Evolutionary conservation across 2,797 vertebrate species (phyloP), one percentile per base, ranked within the genome.

Genomic region (Onychomys leucogaster): DNA sequence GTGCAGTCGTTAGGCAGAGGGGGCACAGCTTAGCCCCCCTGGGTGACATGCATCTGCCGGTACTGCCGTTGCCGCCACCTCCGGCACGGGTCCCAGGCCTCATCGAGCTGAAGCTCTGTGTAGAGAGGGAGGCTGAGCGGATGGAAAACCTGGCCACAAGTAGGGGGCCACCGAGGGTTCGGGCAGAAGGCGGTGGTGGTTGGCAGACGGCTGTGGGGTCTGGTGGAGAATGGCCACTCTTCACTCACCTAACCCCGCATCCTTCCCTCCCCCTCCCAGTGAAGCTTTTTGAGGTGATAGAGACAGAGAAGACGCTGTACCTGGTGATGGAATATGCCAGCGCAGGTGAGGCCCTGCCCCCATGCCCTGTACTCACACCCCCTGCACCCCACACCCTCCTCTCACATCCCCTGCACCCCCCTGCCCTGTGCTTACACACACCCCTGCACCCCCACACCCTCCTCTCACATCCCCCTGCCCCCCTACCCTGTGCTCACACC

Each of bases 281-380:
- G 92, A 99, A 99, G 93, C 98, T 99, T 95, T 99, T 99, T 87
- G 99, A 99, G 98, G 99, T 99, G 97, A 99, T 99, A 0, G 99
- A 99, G 98, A 99, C 99, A 0, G 99, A 99, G 93, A 99, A 99
- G 98, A 99, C 99, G 0, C 99, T 99, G 32, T 99, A 99, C 98
- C 98, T 99, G 98, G 99, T 99, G 78, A 99, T 99, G 99, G 99
- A 99, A 91, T 99, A 99, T 0, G 99, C 99, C 95, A 99, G 99
- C 0, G 99, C 99, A 77, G 99, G 99, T 99, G 97, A 99, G 99
- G 43, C 75, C 34, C 61, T 13, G 0, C 52, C 86, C 83, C 29
- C 0, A 4, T 1, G 0, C 59, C n/a, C 3, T 12, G 6, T 0
- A 0, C 25, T 0, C 63, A 19, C 63, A 49, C 46, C 46, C 7